Conservation (phyloP, 2,888 invertebrate species). For the Sphaerophoria rueppellii region DNA sequence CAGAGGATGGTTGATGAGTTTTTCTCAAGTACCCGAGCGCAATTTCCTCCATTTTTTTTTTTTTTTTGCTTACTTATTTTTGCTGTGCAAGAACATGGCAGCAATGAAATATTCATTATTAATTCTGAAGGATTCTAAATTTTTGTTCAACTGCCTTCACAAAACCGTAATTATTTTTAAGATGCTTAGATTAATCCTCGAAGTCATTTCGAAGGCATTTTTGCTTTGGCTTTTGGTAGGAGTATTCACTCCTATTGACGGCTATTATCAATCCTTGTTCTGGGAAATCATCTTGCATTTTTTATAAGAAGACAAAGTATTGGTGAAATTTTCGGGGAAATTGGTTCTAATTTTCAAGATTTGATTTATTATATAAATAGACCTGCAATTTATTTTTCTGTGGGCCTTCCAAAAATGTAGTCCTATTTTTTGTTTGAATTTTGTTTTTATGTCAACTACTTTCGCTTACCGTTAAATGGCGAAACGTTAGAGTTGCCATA, state of each 20-base stretch:
- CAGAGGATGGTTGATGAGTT: slow-evolving; percentile 43
- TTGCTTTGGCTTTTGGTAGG: background rate
- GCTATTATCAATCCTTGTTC: background rate
- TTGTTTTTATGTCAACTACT: background rate
- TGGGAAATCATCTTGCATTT: background rate
- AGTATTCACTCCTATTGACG: background rate
- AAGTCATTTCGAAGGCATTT: slow-evolving; percentile 21
- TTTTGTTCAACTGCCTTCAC: slow-evolving; percentile 19
- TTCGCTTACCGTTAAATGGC: slow-evolving; percentile 84
- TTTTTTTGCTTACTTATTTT: slow-evolving; percentile 1
- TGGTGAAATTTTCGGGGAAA: slow-evolving; percentile 2
- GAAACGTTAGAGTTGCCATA: slow-evolving; percentile 90
- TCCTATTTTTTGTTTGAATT: background rate
- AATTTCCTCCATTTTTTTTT: slow-evolving; percentile 19
- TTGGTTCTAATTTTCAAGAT: background rate
- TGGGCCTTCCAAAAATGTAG: background rate
- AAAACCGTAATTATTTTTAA: slow-evolving; percentile 57
- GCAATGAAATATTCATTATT: slow-evolving; percentile 45
- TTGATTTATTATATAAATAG: background rate
- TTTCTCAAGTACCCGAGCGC: slow-evolving; percentile 23
- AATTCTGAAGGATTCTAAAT: slow-evolving; percentile 35
- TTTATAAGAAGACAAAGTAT: background rate
- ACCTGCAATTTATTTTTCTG: background rate
- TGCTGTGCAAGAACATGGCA: background rate
- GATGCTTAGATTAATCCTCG: slow-evolving; percentile 42